Conservation (phyloP, 2,888 invertebrate genomes). For the Lamproptera curius region DNA sequence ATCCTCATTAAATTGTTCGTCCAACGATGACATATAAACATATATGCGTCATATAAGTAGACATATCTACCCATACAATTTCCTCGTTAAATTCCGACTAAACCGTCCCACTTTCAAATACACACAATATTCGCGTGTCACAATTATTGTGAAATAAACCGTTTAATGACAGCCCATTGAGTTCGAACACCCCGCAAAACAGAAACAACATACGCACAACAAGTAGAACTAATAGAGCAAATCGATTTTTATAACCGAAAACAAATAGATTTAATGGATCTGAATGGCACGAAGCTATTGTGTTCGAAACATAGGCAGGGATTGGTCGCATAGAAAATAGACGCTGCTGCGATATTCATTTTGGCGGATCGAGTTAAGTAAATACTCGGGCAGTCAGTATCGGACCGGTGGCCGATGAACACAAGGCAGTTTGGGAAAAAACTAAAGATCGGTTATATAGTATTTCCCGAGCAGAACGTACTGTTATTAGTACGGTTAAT, state of each 20-base stretch:
- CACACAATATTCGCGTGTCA: too few relatives aligned
- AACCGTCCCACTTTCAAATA: too few relatives aligned
- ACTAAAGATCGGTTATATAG: too few relatives aligned
- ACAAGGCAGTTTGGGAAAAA: conserved; percentile 46
- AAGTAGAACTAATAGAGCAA: not conserved
- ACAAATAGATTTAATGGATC: not conserved
- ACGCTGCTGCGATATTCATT: conserved; percentile 32
- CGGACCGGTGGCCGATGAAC: conserved; percentile 42
- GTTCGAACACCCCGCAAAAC: not conserved
- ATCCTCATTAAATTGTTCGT: too few relatives aligned
- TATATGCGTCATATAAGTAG: too few relatives aligned
- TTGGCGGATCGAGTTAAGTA: conserved; percentile 40
- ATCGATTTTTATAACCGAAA: not conserved
- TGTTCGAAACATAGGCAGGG: not conserved
- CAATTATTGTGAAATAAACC: too few relatives aligned
- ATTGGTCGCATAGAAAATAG: not conserved
- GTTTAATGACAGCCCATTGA: not conserved
- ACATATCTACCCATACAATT: too few relatives aligned
- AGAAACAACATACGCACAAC: not conserved
- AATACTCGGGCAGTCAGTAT: conserved; percentile 39
- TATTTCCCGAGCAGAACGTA: too few relatives aligned
- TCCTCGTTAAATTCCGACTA: too few relatives aligned
- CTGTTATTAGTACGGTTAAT: too few relatives aligned
- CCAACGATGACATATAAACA: too few relatives aligned
- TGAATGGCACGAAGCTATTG: not conserved